Evolutionary conservation across 2,113 vertebrate species (phyloP).

Genomic region (Theristicus caerulescens): DNA sequence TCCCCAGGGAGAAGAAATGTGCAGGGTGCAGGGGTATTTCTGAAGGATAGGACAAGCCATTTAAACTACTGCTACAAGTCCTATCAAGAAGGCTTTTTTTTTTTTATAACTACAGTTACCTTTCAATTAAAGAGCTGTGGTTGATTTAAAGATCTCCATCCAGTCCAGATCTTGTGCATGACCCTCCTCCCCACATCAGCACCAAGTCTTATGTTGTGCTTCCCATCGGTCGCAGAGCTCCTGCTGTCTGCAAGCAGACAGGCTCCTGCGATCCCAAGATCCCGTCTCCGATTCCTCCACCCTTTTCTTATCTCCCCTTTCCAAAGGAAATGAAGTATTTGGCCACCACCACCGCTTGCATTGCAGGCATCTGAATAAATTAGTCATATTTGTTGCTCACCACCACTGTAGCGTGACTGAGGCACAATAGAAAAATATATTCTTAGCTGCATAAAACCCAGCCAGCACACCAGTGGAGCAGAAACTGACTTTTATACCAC

Average conservation of each 20-base stretch:
- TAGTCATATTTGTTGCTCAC: background rate
- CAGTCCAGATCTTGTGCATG: background rate
- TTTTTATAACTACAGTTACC: background rate
- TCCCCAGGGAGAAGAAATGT: background rate
- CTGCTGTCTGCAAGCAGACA: background rate
- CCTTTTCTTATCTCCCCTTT: background rate
- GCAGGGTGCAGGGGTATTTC: background rate
- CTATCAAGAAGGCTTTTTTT: background rate
- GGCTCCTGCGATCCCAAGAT: background rate
- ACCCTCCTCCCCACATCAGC: background rate
- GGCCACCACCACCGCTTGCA: background rate
- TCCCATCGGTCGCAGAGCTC: background rate
- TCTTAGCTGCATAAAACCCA: conserved; percentile 30
- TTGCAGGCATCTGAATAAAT: conserved; percentile 42
- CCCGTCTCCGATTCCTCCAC: background rate
- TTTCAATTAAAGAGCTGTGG: background rate
- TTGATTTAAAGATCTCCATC: background rate
- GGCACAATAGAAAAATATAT: conserved; percentile 21
- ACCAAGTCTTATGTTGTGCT: background rate
- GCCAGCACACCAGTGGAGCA: background rate
- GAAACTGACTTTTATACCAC: background rate
- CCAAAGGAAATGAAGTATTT: conserved; percentile 21
- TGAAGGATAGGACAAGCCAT: background rate
- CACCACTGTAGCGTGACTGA: background rate
- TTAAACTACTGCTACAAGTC: background rate